Evolutionary conservation across 2,113 vertebrate species (phyloP).

Genomic region (Elephas maximus): DNA sequence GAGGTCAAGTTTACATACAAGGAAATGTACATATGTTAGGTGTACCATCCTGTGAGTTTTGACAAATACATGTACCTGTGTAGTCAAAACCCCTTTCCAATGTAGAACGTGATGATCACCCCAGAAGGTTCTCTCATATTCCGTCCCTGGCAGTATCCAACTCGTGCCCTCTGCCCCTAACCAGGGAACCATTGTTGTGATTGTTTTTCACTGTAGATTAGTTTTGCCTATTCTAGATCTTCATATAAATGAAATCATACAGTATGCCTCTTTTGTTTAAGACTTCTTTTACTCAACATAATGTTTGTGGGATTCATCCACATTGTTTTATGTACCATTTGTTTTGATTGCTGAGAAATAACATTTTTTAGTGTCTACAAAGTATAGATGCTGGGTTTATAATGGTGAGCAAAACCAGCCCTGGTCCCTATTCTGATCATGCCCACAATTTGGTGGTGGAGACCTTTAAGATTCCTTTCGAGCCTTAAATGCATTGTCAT

Average conservation of each 20-base stretch:
- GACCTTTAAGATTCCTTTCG: neutral
- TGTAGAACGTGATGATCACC: neutral
- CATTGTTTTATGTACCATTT: neutral
- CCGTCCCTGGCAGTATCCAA: neutral
- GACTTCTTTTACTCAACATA: neutral
- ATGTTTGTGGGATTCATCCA: neutral
- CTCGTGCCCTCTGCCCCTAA: neutral
- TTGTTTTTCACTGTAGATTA: neutral
- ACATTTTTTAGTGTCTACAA: conserved; percentile 9
- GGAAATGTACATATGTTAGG: neutral
- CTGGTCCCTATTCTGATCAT: neutral
- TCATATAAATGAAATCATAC: neutral
- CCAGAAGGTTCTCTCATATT: neutral
- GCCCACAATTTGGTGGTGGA: neutral
- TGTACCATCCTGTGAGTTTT: neutral
- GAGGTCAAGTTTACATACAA: neutral
- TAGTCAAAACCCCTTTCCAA: neutral
- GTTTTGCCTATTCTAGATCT: neutral
- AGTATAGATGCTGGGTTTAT: neutral
- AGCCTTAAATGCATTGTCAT: neutral
- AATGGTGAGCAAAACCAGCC: neutral
- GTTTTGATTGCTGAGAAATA: conserved; percentile 55
- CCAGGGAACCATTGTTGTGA: neutral
- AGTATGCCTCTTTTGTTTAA: neutral
- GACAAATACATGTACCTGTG: neutral